Evolutionary conservation across 2,113 vertebrate species (phyloP).

Genomic region (Proteles cristata): DNA sequence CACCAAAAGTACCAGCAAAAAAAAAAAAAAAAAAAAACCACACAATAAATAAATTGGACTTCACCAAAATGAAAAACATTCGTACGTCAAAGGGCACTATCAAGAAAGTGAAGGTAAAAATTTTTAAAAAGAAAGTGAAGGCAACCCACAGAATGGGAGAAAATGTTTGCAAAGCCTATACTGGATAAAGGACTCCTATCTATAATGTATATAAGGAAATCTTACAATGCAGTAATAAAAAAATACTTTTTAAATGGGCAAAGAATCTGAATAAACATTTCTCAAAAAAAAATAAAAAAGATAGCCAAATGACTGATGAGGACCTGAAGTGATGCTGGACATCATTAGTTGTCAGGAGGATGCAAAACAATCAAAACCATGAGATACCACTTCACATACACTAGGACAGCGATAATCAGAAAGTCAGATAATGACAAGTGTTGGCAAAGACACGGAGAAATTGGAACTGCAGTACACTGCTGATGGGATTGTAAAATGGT

Average conservation of each 20-base stretch:
- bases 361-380: background rate
- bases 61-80: background rate
- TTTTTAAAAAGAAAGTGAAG: background rate
- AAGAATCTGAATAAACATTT: background rate
- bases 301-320: background rate
- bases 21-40: background rate
- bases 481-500: background rate
- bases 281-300: constrained; percentile 38
- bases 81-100: background rate
- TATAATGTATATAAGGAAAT: background rate
- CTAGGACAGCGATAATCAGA: background rate
- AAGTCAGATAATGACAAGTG: background rate
- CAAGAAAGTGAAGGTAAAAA: background rate
- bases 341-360: background rate
- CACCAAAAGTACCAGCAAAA: background rate
- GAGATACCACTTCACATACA: background rate
- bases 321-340: background rate
- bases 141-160: background rate
- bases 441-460: background rate
- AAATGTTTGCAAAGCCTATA: constrained; percentile 29
- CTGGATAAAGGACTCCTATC: background rate
- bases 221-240: background rate
- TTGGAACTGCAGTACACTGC: background rate
- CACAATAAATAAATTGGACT: background rate
- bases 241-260: background rate